These are phyloP conservation scores for Willowsia nigromaculata DNA, from an alignment of 2,888 invertebrate genomes.

Conservation along the genomic window DNA sequence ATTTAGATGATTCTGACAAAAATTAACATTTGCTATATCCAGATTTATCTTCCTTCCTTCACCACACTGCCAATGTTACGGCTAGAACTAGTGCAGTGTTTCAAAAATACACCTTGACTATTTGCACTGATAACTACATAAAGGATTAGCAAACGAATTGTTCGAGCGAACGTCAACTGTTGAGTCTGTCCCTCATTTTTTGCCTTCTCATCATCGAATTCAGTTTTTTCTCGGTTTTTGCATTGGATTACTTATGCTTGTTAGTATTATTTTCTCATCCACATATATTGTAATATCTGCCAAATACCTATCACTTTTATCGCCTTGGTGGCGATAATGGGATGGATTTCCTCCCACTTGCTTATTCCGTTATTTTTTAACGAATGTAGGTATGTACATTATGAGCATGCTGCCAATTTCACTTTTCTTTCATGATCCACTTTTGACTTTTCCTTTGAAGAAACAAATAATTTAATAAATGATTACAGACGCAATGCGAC, in stretches of 20 bases:
- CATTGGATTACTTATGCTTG: conserved; percentile 18
- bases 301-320: conserved; percentile 31
- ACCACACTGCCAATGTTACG: not conserved
- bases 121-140: not conserved
- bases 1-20: too few species aligned
- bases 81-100: not conserved
- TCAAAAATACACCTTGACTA: not conserved
- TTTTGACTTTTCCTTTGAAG: too few species aligned
- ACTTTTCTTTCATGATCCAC: not conserved
- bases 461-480: too few species aligned
- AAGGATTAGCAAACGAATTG: conserved; percentile 55
- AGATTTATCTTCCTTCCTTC: too few species aligned
- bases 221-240: not conserved
- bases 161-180: conserved; percentile 61
- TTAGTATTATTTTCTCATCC: conserved; percentile 4
- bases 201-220: not conserved
- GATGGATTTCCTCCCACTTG: not conserved
- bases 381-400: not conserved
- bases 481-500: not conserved
- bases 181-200: conserved; percentile 9
- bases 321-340: conserved; percentile 11
- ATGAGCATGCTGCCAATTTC: not conserved
- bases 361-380: not conserved
- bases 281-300: conserved; percentile 21
- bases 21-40: too few species aligned